phyloP scores from a whole-genome alignment of 1,140 invertebrate species.

The Adoxophyes honmai region DNA sequence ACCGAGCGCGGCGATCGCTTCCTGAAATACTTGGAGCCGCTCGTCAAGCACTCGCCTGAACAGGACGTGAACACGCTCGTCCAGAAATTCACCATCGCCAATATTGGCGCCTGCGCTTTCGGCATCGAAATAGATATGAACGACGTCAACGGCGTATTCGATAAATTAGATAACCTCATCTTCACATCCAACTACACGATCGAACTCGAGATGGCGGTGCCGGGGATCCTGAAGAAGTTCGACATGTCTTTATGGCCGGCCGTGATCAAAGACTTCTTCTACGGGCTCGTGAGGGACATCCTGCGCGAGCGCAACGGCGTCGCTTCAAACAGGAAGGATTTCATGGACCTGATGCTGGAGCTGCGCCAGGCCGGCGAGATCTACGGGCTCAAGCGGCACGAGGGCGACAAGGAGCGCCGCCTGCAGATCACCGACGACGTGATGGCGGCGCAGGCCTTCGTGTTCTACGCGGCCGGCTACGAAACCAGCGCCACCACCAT shows the following conservation, averaged over 20 bases:
- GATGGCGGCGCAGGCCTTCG: conserved; percentile 36
- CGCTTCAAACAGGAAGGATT: conserved; percentile 15
- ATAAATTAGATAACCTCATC: conserved; percentile 4
- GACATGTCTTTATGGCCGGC: background rate
- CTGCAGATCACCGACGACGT: conserved; percentile 25
- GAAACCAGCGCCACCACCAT: conserved; percentile 26
- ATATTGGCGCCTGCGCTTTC: conserved; percentile 76
- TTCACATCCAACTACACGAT: background rate
- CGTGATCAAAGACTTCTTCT: conserved; percentile 11
- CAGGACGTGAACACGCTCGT: conserved; percentile 58
- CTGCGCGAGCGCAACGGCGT: conserved; percentile 11
- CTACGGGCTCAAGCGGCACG: background rate
- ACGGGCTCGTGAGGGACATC: conserved; percentile 5
- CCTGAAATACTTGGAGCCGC: conserved; percentile 23
- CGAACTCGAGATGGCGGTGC: conserved; percentile 3
- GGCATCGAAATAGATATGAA: conserved; percentile 70
- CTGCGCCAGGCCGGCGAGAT: background rate
- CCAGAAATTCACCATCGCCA: conserved; percentile 70
- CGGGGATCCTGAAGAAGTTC: conserved; percentile 8
- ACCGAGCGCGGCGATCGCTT: conserved; percentile 39
- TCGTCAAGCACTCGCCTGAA: conserved; percentile 19
- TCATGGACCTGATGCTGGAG: conserved; percentile 16
- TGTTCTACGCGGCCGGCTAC: conserved; percentile 38
- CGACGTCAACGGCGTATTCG: background rate
- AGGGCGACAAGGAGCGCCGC: background rate